These are phyloP conservation scores for Trichogramma dendrolimi DNA, from an alignment of 2,888 invertebrate genomes.

Conservation along the genomic window DNA sequence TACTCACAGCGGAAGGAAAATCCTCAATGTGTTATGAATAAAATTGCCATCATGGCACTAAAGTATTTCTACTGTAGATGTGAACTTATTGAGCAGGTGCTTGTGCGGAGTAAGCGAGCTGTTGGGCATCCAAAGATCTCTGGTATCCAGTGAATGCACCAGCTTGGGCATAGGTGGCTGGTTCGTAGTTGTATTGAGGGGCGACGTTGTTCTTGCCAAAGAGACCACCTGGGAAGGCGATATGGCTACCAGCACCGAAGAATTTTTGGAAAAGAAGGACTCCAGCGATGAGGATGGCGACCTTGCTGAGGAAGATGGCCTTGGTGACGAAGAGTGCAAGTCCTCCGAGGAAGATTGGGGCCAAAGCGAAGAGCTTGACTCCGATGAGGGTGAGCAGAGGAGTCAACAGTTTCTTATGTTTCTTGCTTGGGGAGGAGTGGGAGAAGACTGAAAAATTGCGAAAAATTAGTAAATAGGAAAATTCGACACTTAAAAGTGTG, in stretches of 20 bases:
- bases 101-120: constrained; percentile 70
- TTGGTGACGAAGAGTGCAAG: constrained; percentile 71
- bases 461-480: no score
- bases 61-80: no score
- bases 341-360: constrained; percentile 68
- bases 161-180: constrained; percentile 47
- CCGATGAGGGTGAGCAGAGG: constrained; percentile 68
- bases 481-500: no score
- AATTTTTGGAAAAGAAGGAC: constrained; percentile 68
- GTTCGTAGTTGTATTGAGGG: constrained; percentile 27
- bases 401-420: constrained; percentile 63
- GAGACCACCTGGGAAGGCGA: constrained; percentile 32
- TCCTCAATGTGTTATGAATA: no score
- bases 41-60: no score
- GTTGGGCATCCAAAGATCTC: constrained; percentile 60
- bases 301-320: constrained; percentile 72
- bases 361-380: constrained; percentile 67
- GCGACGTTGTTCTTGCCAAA: constrained; percentile 40
- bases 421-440: constrained; percentile 52
- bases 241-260: constrained; percentile 42
- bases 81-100: constrained; percentile 45
- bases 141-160: constrained; percentile 43
- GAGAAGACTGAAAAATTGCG: no score
- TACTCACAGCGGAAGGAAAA: no score
- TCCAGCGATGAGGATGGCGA: constrained; percentile 71